Conservation (phyloP, 1,140 invertebrate species). For the Drosophila asahinai region DNA sequence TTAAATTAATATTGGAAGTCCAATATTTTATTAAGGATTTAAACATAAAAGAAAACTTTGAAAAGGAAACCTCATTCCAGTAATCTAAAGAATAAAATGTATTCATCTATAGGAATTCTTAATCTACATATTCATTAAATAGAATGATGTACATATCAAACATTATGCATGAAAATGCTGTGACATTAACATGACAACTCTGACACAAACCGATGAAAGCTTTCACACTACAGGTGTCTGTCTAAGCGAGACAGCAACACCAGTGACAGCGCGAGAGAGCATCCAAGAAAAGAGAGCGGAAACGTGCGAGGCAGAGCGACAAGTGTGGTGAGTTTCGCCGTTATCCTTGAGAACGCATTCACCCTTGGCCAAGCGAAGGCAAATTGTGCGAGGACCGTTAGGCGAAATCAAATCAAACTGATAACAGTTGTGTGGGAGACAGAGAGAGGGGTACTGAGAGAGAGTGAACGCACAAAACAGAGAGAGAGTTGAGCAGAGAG, state of each 20-base stretch:
- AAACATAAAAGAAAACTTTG: too few relatives aligned
- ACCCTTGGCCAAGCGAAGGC: slow-evolving; percentile 64
- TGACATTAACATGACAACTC: slow-evolving; percentile 17
- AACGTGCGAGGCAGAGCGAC: slow-evolving; percentile 44
- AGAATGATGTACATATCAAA: not conserved
- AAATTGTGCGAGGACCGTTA: slow-evolving; percentile 70
- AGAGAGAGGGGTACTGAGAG: slow-evolving; percentile 13
- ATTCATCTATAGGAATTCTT: too few relatives aligned
- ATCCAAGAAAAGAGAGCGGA: slow-evolving; percentile 1
- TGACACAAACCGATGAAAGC: slow-evolving; percentile 41
- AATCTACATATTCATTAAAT: too few relatives aligned
- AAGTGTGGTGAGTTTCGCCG: slow-evolving; percentile 62
- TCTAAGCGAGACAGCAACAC: slow-evolving; percentile 23
- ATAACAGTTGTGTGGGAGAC: slow-evolving; percentile 59
- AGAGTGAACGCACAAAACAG: not conserved
- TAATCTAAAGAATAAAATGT: too few relatives aligned
- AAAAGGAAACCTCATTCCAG: too few relatives aligned
- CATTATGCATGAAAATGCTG: slow-evolving; percentile 8
- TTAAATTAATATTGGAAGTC: too few relatives aligned
- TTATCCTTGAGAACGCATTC: slow-evolving; percentile 58
- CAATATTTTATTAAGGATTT: too few relatives aligned
- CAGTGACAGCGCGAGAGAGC: slow-evolving; percentile 21
- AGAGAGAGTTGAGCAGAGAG: not conserved
- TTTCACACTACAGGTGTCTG: slow-evolving; percentile 74
- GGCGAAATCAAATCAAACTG: slow-evolving; percentile 78